These are phyloP conservation scores for Drosophila suboccidentalis DNA, from an alignment of 2,888 invertebrate genomes.

Conservation along the genomic window DNA sequence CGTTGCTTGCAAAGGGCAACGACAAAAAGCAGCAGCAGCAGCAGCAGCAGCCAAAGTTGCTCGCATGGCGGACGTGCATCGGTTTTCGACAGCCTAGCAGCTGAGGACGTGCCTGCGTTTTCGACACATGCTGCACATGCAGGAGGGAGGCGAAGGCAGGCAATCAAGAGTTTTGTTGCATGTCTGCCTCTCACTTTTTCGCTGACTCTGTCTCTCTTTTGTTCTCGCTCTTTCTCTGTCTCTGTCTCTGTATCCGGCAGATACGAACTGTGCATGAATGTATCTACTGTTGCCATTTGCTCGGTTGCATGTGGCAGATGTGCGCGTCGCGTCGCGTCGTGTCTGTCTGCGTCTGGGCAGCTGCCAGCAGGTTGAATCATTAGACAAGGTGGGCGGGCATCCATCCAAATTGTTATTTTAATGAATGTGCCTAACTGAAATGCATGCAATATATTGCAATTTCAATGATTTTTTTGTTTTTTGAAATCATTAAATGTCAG, in stretches of 20 bases:
- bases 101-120: conserved; percentile 70
- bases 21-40: conserved; percentile 36
- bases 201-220: neutral
- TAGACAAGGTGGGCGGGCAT: conserved; percentile 28
- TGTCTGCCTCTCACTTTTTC: conserved; percentile 10
- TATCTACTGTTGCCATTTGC: conserved; percentile 12
- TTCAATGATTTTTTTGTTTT: neutral
- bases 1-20: conserved; percentile 42
- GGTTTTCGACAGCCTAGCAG: conserved; percentile 73
- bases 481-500: neutral
- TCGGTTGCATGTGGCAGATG: conserved; percentile 14
- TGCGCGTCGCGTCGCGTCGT: neutral
- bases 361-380: conserved; percentile 63
- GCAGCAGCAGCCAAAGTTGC: conserved; percentile 36
- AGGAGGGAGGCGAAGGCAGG: conserved; percentile 29
- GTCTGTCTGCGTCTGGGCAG: conserved; percentile 28
- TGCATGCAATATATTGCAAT: conserved; percentile 1
- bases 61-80: conserved; percentile 82
- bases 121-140: conserved; percentile 74
- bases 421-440: neutral
- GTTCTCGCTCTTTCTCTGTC: neutral
- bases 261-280: conserved; percentile 30
- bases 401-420: conserved; percentile 1
- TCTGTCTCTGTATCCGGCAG: conserved; percentile 14
- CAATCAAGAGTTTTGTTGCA: conserved; percentile 47